phyloP scores from a whole-genome alignment of 2,797 vertebrate genomes.

The Sebastes ruberrimus region DNA sequence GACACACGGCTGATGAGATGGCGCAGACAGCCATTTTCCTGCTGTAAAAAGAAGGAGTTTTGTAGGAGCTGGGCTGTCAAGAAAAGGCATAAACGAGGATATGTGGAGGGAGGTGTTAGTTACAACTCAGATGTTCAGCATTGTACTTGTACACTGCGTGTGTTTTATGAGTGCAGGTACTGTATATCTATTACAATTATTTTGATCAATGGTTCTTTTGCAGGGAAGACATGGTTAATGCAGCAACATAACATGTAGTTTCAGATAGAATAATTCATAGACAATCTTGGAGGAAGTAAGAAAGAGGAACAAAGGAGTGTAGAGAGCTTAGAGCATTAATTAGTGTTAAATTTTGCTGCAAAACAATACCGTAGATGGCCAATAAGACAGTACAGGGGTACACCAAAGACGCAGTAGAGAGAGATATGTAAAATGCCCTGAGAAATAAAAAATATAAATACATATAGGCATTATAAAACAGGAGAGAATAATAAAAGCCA shows the following conservation, averaged over 20 bases:
- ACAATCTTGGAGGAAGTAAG: background rate
- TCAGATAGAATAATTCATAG: background rate
- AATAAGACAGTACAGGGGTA: background rate
- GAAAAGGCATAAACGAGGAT: constrained; percentile 30
- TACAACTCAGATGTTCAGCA: background rate
- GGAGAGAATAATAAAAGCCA: too few relatives aligned
- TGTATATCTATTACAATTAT: background rate
- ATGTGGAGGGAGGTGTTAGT: constrained; percentile 2
- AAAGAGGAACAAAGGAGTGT: background rate
- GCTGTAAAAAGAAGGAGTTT: constrained; percentile 19
- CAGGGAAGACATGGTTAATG: background rate
- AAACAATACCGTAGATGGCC: background rate
- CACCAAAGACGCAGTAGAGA: background rate
- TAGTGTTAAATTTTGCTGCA: background rate
- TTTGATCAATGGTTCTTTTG: constrained; percentile 13
- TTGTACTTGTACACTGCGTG: background rate
- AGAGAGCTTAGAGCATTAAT: background rate
- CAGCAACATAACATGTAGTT: background rate
- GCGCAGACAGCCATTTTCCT: constrained; percentile 33
- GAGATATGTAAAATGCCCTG: background rate
- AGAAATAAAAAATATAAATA: background rate
- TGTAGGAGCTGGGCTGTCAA: constrained; percentile 30
- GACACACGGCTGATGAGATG: constrained; percentile 37
- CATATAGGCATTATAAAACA: too few relatives aligned
- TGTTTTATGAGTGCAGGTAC: background rate